phyloP scores from a whole-genome alignment of 2,113 vertebrate species.

The Monopterus albus region DNA sequence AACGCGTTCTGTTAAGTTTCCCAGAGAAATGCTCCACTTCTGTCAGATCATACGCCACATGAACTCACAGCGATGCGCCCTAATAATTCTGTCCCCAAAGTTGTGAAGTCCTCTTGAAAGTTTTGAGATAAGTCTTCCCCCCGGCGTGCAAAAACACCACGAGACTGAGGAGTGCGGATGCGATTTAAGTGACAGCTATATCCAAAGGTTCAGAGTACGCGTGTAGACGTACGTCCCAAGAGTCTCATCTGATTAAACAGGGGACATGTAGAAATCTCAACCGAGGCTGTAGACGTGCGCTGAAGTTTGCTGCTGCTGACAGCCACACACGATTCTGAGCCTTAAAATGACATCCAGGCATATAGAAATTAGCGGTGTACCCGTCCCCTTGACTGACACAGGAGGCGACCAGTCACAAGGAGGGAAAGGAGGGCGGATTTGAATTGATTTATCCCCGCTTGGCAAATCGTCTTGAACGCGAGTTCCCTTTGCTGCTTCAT shows the following conservation, averaged over 20 bases:
- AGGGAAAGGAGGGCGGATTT: constrained; percentile 71
- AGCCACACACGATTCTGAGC: constrained; percentile 69
- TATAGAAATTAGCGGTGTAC: constrained; percentile 74
- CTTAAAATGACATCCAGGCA: constrained; percentile 76
- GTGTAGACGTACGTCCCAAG: constrained; percentile 49
- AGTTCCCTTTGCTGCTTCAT: constrained; percentile 11
- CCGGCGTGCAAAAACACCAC: constrained; percentile 18
- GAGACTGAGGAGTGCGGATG: constrained; percentile 41
- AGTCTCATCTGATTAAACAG: constrained; percentile 22
- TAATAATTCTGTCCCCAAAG: constrained; percentile 43
- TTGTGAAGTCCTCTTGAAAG: constrained; percentile 48
- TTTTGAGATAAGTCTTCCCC: constrained; percentile 26
- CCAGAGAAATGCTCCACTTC: constrained; percentile 30
- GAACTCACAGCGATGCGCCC: constrained; percentile 13
- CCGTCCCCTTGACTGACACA: constrained; percentile 75
- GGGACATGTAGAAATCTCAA: constrained; percentile 23
- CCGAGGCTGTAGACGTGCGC: neutral
- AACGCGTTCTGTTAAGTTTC: constrained; percentile 25
- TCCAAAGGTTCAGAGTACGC: constrained; percentile 44
- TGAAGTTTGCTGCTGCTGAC: constrained; percentile 49
- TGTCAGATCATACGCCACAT: constrained; percentile 42
- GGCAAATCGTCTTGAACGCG: constrained; percentile 19
- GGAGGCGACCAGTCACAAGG: constrained; percentile 75
- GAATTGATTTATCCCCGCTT: constrained; percentile 39
- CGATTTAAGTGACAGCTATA: constrained; percentile 29